phyloP scores from a whole-genome alignment of 1,140 invertebrate genomes.

The Trialeurodes vaporariorum region DNA sequence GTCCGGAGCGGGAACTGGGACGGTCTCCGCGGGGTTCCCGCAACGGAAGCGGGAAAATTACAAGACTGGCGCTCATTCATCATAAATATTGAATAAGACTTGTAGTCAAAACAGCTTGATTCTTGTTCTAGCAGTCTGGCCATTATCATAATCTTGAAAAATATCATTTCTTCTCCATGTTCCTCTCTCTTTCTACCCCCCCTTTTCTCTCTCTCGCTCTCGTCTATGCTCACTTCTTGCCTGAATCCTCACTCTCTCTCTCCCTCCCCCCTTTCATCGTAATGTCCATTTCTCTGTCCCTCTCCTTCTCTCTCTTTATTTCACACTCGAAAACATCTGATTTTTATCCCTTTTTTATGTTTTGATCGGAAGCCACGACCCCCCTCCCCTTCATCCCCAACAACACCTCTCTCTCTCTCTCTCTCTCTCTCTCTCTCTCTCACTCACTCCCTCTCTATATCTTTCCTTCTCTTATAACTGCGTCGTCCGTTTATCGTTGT shows the following conservation, averaged over 20 bases:
- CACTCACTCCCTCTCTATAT: no score
- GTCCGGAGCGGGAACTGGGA: neutral
- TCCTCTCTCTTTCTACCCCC: neutral
- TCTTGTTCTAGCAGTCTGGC: neutral
- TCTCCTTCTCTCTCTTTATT: neutral
- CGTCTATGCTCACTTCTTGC: no score
- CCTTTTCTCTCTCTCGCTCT: no score
- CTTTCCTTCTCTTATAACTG: no score
- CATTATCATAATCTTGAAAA: neutral
- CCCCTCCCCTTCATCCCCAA: neutral
- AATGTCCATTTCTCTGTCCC: neutral
- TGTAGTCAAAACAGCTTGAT: neutral
- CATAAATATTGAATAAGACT: conserved; percentile 1
- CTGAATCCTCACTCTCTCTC: no score
- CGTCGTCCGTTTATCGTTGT: no score
- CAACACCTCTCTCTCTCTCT: no score
- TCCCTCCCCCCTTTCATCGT: neutral
- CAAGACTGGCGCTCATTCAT: neutral
- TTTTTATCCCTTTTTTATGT: neutral
- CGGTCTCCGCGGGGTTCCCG: neutral
- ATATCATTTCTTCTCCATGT: neutral
- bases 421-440: no score
- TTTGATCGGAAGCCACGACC: neutral
- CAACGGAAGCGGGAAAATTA: neutral
- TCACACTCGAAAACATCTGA: neutral